These are phyloP conservation scores for Tenthredo scrophulariae DNA, from an alignment of 2,888 invertebrate genomes.

Conservation along the genomic window DNA sequence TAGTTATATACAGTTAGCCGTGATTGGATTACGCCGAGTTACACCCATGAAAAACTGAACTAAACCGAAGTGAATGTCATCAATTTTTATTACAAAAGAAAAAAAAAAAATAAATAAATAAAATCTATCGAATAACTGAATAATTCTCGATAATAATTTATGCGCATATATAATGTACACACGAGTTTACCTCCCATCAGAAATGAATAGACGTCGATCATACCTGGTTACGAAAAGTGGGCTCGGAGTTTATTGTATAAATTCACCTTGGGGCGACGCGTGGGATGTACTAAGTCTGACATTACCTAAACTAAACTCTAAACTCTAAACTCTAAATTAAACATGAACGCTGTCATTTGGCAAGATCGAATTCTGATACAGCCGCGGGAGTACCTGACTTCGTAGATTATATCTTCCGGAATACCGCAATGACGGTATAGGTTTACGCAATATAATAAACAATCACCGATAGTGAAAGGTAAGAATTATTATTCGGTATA, in stretches of 20 bases:
- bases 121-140: too few species aligned
- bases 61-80: not conserved
- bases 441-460: not conserved
- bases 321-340: not conserved
- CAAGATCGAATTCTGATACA: not conserved
- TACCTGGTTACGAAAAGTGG: not conserved
- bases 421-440: not conserved
- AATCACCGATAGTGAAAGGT: not conserved
- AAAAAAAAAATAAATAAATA: too few species aligned
- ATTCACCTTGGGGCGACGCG: not conserved
- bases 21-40: not conserved
- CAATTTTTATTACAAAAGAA: too few species aligned
- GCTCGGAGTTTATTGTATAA: too few species aligned
- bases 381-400: too few species aligned
- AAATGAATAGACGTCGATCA: not conserved
- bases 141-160: too few species aligned
- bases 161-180: too few species aligned
- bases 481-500: not conserved
- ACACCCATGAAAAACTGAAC: not conserved
- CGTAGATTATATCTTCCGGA: too few species aligned
- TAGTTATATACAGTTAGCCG: not conserved
- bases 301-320: not conserved
- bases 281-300: not conserved
- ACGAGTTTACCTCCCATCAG: not conserved
- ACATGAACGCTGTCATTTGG: not conserved